Base-by-base conservation (phyloP, 2,888 invertebrate species). In the Dryocosmus kuriphilus region DNA sequence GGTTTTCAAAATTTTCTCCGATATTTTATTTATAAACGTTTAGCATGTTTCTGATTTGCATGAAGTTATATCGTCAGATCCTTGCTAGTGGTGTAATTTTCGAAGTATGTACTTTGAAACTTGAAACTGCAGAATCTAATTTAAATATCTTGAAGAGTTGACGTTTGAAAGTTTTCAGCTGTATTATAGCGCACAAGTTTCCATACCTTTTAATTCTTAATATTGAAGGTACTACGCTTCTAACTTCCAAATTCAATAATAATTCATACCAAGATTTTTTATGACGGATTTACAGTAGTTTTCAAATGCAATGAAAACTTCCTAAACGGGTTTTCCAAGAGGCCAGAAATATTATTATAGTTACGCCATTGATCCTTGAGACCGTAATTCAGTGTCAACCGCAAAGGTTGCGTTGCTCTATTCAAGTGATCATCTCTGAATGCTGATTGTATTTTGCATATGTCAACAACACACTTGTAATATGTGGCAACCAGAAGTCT, bases 381-480 rank as follows among this genome's bases (percentile, higher is more conserved):
- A 71, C 51, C 41, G 67, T 67, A 46, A 71, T 71, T 71, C 67
- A 71, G 24, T 71, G 67, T 71, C 67, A 46, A 71, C 46, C n/a
- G 46, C 67, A 71, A 71, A 46, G 67, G 41, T 41, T 51, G 46
- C 51, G 67, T 30, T 71, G 46, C 46, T 51, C 30, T 14, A 71
- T 71, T 71, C 67, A 51, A 51, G 30, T 46, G 67, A 71, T 71
- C 67, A 71, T 71, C 67, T 41, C 67, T 71, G 51, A 30, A 71
- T 71, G 46, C 46, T n/a, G 41, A 51, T 51, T 46, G 51, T 71
- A 71, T 71, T 71, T 71, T 71, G 51, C 67, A 71, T 71, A 71
- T 71, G 67, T 51, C 67, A 71, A 71, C 67, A 46, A 71, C 67
- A 71, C 67, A 71, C 30, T 71, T 71, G 67, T 27, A 30, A 71